These are phyloP conservation scores for Sterrhoptilus dennistouni DNA, from an alignment of 2,113 vertebrate species.

Conservation along the genomic window DNA sequence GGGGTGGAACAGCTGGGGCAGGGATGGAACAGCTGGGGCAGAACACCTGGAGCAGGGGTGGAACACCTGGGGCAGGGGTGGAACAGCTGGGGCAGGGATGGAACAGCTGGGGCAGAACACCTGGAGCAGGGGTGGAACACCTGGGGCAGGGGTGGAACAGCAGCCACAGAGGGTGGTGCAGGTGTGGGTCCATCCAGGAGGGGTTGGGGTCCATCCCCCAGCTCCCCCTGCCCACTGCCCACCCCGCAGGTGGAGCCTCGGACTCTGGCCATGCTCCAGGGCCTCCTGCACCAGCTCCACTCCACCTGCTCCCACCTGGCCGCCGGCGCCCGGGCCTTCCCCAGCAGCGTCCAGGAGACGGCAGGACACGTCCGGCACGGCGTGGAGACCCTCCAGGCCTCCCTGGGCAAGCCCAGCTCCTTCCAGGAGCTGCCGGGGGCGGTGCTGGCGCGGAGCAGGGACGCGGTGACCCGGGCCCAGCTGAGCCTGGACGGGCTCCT, in stretches of 20 bases:
- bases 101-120: too few species aligned
- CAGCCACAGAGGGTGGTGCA: background rate
- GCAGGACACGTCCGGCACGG: constrained; percentile 72
- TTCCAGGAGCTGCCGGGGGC: constrained; percentile 76
- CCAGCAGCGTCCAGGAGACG: constrained; percentile 80
- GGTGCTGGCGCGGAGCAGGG: constrained; percentile 78
- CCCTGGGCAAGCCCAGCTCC: constrained; percentile 69
- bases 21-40: background rate
- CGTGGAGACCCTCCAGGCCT: constrained; percentile 77
- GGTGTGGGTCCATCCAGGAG: background rate
- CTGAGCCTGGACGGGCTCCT: constrained; percentile 84
- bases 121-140: background rate
- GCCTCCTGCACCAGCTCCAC: constrained; percentile 80
- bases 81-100: too few species aligned
- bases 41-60: too few species aligned
- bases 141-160: background rate
- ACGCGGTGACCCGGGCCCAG: constrained; percentile 74
- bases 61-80: background rate
- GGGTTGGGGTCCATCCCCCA: background rate
- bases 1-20: background rate
- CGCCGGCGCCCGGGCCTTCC: constrained; percentile 81
- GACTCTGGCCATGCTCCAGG: constrained; percentile 75
- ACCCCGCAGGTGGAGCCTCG: constrained; percentile 61
- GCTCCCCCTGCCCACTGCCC: background rate
- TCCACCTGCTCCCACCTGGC: constrained; percentile 72